These are phyloP conservation scores for Sphaerophoria taeniata DNA, from an alignment of 2,888 invertebrate genomes.

Conservation along the genomic window DNA sequence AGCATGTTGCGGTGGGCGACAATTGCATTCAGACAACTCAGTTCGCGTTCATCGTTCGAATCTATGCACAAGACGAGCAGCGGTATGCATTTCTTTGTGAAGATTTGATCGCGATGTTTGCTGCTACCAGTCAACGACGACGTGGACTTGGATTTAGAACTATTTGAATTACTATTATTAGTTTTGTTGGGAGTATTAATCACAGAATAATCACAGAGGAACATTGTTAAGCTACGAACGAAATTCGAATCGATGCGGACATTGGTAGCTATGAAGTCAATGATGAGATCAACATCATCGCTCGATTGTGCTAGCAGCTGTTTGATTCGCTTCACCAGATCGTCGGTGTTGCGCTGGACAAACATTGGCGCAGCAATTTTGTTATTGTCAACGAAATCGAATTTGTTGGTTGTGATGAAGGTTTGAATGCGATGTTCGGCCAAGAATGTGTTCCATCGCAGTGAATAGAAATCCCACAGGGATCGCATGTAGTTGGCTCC, in stretches of 20 bases:
- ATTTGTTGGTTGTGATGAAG: slow-evolving; percentile 77
- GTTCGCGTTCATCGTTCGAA: slow-evolving; percentile 78
- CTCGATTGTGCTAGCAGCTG: slow-evolving; percentile 77
- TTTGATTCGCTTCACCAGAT: slow-evolving; percentile 79
- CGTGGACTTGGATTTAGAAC: slow-evolving; percentile 42
- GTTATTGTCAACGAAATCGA: slow-evolving; percentile 78
- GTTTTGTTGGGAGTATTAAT: slow-evolving; percentile 71
- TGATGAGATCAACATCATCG: slow-evolving; percentile 78
- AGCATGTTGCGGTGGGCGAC: slow-evolving; percentile 77
- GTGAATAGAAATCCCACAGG: slow-evolving; percentile 79
- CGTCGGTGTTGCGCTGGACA: slow-evolving; percentile 67
- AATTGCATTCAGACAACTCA: slow-evolving; percentile 79
- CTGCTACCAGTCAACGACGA: slow-evolving; percentile 23
- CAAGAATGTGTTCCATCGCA: slow-evolving; percentile 78
- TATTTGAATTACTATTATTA: slow-evolving; percentile 63
- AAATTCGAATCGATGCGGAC: slow-evolving; percentile 79
- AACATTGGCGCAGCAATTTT: slow-evolving; percentile 72
- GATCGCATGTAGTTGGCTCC: slow-evolving; percentile 79
- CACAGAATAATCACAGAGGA: slow-evolving; percentile 80
- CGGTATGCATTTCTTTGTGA: slow-evolving; percentile 78
- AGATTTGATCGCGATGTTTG: slow-evolving; percentile 71
- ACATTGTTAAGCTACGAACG: slow-evolving; percentile 79
- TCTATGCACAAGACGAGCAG: slow-evolving; percentile 79
- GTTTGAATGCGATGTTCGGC: slow-evolving; percentile 67
- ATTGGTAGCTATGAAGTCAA: slow-evolving; percentile 81